Evolutionary conservation across 2,797 vertebrate genomes (phyloP).

Genomic region (Typhlichthys eigenmanni): DNA sequence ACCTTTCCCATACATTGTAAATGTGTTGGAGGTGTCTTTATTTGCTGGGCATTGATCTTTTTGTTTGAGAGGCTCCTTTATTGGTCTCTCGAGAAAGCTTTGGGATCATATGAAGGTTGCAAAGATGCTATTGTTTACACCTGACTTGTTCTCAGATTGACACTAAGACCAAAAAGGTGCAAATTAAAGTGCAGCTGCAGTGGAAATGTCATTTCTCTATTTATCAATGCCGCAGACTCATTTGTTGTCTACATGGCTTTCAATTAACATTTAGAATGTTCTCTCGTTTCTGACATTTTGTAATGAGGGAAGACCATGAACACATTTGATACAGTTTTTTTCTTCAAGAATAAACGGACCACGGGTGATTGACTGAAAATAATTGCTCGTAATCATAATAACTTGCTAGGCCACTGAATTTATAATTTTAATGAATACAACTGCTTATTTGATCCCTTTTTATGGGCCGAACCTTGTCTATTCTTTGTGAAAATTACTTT

Average conservation of each 20-base stretch:
- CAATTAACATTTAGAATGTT: conserved; percentile 30
- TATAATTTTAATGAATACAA: conserved; percentile 8
- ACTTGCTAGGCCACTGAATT: background rate
- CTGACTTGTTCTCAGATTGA: conserved; percentile 27
- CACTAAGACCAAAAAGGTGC: conserved; percentile 37
- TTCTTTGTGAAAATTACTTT: conserved; percentile 3
- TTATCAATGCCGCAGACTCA: conserved; percentile 24
- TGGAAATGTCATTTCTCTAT: conserved; percentile 27
- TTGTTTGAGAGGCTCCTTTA: background rate
- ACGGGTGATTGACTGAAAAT: conserved; percentile 17
- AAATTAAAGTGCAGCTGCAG: conserved; percentile 43
- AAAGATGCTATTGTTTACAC: conserved; percentile 28
- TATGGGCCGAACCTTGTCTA: conserved; percentile 4
- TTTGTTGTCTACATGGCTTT: conserved; percentile 28
- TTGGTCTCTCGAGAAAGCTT: conserved; percentile 12
- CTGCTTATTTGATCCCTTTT: conserved; percentile 1
- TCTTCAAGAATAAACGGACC: conserved; percentile 6
- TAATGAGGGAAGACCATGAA: conserved; percentile 4
- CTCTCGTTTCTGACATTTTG: conserved; percentile 28
- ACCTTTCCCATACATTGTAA: background rate
- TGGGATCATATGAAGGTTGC: conserved; percentile 26
- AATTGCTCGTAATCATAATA: conserved; percentile 12
- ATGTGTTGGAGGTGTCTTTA: background rate
- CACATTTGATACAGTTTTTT: conserved; percentile 5
- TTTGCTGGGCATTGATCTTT: background rate